Conservation (phyloP, 2,888 invertebrate genomes). For the Cosmopolites sordidus region DNA sequence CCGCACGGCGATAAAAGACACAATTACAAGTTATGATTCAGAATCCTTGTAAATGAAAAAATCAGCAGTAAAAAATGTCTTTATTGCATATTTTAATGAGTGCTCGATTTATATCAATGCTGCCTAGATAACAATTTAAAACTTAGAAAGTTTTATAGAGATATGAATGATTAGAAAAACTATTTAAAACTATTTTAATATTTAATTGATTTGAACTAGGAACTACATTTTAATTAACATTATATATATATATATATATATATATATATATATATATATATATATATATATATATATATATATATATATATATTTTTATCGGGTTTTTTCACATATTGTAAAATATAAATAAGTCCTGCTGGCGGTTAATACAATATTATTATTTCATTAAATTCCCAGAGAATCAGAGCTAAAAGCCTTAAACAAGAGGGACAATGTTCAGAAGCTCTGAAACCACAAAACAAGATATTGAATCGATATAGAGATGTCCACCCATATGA, state of each 20-base stretch:
- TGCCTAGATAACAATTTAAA: background rate
- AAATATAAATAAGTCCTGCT: no score
- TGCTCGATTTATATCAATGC: background rate
- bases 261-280: no score
- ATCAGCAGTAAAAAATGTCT: slow-evolving; percentile 9
- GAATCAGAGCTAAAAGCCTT: slow-evolving; percentile 67
- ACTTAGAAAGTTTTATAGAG: background rate
- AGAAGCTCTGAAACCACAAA: slow-evolving; percentile 73
- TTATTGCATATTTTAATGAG: slow-evolving; percentile 6
- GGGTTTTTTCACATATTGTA: no score
- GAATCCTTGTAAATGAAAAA: slow-evolving; percentile 17
- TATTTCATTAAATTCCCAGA: slow-evolving; percentile 50
- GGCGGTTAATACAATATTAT: no score
- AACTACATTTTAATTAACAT: no score
- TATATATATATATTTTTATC: no score
- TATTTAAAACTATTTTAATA: no score
- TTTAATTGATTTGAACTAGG: no score
- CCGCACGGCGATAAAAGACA: background rate
- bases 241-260: no score
- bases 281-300: no score
- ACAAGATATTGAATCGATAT: slow-evolving; percentile 84
- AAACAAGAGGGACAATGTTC: slow-evolving; percentile 59
- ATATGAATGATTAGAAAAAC: no score
- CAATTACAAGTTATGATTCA: slow-evolving; percentile 10
- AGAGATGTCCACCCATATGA: slow-evolving; percentile 95